Base-by-base conservation (phyloP, 2,797 vertebrate species). In the Arnoldichthys spilopterus region DNA sequence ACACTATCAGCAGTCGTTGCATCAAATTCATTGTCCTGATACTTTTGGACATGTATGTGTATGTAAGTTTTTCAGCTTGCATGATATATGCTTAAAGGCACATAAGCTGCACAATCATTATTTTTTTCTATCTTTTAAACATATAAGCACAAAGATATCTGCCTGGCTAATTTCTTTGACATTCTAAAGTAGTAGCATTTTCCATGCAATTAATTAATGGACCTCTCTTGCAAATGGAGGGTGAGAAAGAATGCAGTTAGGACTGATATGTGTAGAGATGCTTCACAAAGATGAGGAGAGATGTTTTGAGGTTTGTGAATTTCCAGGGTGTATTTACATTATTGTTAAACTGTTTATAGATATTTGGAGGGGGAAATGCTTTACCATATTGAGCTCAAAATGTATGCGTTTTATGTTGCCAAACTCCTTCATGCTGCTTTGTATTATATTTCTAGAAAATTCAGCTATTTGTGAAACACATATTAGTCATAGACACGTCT, bases 351-450 rank as follows among this genome's bases (percentile, higher is more conserved):
- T 72, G 22, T 3, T 69, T 78, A 28, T n/a, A 62, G 49, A 53
- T 7, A 18, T 24, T 24, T 63, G 28, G 9, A 43, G 18, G 15
- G 15, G 13, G 12, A 63, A 53, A 53, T 43, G 47, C 24, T 13
- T 6, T 64, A 45, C 22, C 24, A 18, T 40, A 61, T 0, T 54
- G 37, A n/a, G 53, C 20, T 18, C 24, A 6, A 74, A 66, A 54
- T 69, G 58, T 49, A 59, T 49, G 67, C n/a, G 53, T 77, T n/a
- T 77, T 77, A 49, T 30, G 34, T 71, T 70, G 72, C 69, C 73
- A 4, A 7, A 63, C 62, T 79, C 72, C 43, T 66, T 67, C 15
- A 74, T 74, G 59, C 76, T 82, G 75, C 69, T 53, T 74, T 58
- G 69, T 63, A 59, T 49, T 43, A 34, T 37, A n/a, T 51, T 81